Base-by-base conservation (phyloP, 2,797 vertebrate species). In the Clarias fuscus region DNA sequence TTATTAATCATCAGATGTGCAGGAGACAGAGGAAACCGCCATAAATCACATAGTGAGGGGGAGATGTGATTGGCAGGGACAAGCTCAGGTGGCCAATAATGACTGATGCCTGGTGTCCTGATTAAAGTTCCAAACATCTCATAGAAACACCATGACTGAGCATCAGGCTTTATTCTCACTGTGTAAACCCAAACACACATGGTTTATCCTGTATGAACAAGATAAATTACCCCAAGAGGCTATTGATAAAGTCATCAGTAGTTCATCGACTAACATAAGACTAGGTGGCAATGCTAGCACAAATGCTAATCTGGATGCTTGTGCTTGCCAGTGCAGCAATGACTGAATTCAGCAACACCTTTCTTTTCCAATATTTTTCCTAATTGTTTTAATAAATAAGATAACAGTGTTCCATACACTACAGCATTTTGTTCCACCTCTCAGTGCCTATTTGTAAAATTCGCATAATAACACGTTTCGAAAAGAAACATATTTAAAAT, bases 1-100 rank as follows among this genome's bases (percentile, higher is more conserved):
- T 88, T 89, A 88, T 91, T 90, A 90, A 90, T 90, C 85, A 89
- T 84, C 85, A 83, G 79, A 87, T 88, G 88, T 72, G 83, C 84
- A 88, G 84, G 88, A 85, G 62, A 24, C 22, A 4, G 37, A 88
- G 88, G 86, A 56, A 68, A 81, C 82, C 82, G 65, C 64, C 71
- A 82, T 85, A 79, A 68, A 73, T 87, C 88, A 84, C 75, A 58
- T 56, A 8, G 76, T 37, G 77, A 70, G 53, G 71, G 77, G 59
- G 68, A 79, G 81, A 82, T 37, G 40, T 64, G 87, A 89, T 90
- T 88, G 88, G 88, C 83, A 71, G 65, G 22, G 68, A 43, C 72
- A 82, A 14, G 72, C 62, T 77, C 65, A 40, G 86, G 78, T 81
- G 84, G 82, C 81, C 80, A 88, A 83, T 86, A 88, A 88, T 78